Percentiles rank a stretch among this genome's conserved stretches.
These are phyloP conservation scores for Phalloptychus januarius DNA, from an alignment of 2,797 vertebrate genomes.

Conservation along the genomic window DNA sequence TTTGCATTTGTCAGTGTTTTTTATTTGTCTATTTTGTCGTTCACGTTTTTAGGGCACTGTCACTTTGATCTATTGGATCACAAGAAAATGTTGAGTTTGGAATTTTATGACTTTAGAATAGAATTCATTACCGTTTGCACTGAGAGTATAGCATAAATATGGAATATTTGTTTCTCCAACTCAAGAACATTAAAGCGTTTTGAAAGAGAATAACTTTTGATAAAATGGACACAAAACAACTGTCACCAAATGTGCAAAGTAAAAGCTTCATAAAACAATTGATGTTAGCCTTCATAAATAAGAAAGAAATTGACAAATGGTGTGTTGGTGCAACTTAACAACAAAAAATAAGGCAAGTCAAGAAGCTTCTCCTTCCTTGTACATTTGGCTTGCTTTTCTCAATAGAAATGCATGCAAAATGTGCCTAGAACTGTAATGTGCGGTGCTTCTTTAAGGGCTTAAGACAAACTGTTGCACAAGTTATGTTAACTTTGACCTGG, in stretches of 20 bases:
- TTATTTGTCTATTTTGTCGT: neutral
- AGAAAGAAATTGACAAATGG: too few species aligned
- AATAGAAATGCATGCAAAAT: neutral
- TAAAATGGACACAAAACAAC: too few species aligned
- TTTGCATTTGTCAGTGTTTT: too few species aligned
- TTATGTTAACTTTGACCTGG: conserved; percentile 63
- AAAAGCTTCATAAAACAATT: neutral
- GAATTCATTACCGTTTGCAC: too few species aligned
- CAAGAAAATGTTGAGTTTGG: neutral
- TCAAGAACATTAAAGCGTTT: too few species aligned
- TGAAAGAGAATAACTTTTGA: too few species aligned
- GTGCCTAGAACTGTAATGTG: neutral
- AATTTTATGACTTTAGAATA: neutral
- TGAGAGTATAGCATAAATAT: too few species aligned
- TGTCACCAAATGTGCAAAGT: neutral
- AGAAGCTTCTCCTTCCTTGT: neutral
- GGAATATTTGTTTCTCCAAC: too few species aligned
- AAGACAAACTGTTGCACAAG: conserved; percentile 38
- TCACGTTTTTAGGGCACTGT: neutral
- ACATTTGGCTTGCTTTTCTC: neutral
- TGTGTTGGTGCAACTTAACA: neutral
- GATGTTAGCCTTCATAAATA: neutral
- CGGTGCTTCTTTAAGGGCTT: conserved; percentile 1
- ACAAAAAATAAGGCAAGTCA: too few species aligned
- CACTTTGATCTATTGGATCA: neutral